Percentiles rank a stretch among this genome's conserved stretches.
Conservation (phyloP, 2,113 vertebrate genomes). For the Podiceps cristatus region DNA sequence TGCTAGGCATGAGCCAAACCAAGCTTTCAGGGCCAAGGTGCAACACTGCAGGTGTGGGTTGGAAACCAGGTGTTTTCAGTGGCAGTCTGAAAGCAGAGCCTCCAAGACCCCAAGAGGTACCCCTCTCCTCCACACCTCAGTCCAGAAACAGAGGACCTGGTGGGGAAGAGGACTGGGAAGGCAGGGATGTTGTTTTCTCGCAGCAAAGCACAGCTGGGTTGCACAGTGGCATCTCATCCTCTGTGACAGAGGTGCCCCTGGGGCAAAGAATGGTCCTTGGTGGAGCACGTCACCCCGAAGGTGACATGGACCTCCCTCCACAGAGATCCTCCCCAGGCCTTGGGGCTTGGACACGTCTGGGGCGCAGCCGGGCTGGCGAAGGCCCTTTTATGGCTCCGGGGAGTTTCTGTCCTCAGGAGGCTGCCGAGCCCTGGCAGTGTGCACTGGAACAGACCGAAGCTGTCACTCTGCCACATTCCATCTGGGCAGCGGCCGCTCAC, state of each 20-base stretch:
- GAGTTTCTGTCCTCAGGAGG: neutral
- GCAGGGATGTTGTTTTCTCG: neutral
- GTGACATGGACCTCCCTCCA: neutral
- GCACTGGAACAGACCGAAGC: neutral
- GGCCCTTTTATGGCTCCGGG: neutral
- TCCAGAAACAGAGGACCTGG: neutral
- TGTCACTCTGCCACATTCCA: neutral
- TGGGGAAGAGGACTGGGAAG: neutral
- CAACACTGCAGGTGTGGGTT: neutral
- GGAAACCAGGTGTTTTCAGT: neutral
- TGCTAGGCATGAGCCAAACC: neutral
- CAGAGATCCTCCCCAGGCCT: neutral
- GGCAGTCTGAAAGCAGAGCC: neutral
- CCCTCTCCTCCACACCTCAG: neutral
- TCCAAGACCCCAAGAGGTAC: neutral
- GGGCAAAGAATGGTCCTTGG: neutral
- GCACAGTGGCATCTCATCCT: accelerated
- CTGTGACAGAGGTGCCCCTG: neutral
- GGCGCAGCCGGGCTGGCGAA: neutral
- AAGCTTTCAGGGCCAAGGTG: neutral
- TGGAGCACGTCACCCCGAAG: neutral
- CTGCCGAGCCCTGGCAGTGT: neutral
- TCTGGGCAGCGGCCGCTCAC: accelerated
- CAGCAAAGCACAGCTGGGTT: neutral
- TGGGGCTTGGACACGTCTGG: accelerated